phyloP scores from a whole-genome alignment of 2,888 invertebrate genomes.

The Rhodophaea formosa region DNA sequence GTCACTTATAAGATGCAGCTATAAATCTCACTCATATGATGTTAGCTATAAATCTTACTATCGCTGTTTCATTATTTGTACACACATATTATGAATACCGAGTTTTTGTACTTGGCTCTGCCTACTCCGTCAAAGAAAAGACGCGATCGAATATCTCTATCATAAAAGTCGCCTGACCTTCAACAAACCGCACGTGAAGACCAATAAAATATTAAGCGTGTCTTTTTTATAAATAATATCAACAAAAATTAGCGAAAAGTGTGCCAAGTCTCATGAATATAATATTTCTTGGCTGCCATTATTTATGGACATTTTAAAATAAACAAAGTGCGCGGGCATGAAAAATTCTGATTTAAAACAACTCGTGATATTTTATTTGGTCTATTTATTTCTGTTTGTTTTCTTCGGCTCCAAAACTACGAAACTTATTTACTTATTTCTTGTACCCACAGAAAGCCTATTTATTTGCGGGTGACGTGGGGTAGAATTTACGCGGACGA shows the following conservation, averaged over 20 bases:
- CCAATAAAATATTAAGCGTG: background rate
- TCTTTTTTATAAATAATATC: slow-evolving; percentile 7
- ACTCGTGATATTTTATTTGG: background rate
- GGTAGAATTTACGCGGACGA: too few species aligned
- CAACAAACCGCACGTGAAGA: background rate
- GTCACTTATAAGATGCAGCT: too few species aligned
- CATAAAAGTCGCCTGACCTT: background rate
- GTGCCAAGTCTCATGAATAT: slow-evolving; percentile 14
- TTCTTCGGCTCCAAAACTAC: too few species aligned
- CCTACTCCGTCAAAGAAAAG: too few species aligned
- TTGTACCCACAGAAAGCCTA: too few species aligned
- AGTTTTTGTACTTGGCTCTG: too few species aligned
- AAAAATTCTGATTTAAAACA: background rate
- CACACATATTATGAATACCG: too few species aligned
- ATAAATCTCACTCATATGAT: too few species aligned
- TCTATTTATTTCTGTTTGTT: background rate
- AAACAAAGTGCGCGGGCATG: background rate
- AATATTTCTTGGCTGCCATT: slow-evolving; percentile 11
- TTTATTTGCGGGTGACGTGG: too few species aligned
- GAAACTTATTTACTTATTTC: too few species aligned
- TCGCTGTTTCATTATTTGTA: too few species aligned
- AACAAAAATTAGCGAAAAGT: slow-evolving; percentile 2
- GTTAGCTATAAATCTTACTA: too few species aligned
- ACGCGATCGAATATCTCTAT: background rate
- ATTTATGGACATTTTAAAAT: slow-evolving; percentile 7